Evolutionary conservation across 2,113 vertebrate species (phyloP), one percentile per base, ranked within the genome.

Genomic region (Rhynchopsitta pachyrhyncha): DNA sequence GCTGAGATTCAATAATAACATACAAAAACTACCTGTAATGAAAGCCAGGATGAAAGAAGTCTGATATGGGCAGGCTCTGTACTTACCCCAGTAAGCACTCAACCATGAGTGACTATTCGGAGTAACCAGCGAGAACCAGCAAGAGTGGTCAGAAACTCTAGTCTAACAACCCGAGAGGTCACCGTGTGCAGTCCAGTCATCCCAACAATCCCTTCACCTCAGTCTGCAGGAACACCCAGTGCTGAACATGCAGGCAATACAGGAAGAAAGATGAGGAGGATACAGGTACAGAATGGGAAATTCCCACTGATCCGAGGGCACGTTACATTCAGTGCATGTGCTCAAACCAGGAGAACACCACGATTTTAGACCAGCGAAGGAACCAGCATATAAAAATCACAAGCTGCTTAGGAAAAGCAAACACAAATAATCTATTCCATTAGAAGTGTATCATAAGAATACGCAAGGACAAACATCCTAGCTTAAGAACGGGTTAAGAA

Each of bases 291-390:
- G 53, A 82, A 55, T 11, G n/a, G 64, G 59, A 78, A 88, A 69
- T 52, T 52, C 57, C n/a, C 55, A 29, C 24, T 6, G 6, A 55
- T 27, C 2, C 0, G 1, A 17, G 28, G 35, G 18, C n/a, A 50
- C 0, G 0, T 37, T 27, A 23, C 24, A 41, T 8, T 44, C 35
- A 6, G 8, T 22, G 41, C 11, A 47, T 8, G 18, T 20, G 31
- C 31, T 49, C 69, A 74, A 44, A 77, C 13, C n/a, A 76, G 50
- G 17, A 76, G 37, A 90, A 81, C 20, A 23, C 0, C 0, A 8
- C 25, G 13, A 39, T 41, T 25, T 73, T 27, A 53, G 53, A 70
- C 49, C 18, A 69, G 33, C 1, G 25, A 76, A 66, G 24, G 37
- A 27, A 71, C 29, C 15, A 52, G 49, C 42, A 76, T 15, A 33